phyloP scores from a whole-genome alignment of 2,888 invertebrate species.

The Microchrysa polita region DNA sequence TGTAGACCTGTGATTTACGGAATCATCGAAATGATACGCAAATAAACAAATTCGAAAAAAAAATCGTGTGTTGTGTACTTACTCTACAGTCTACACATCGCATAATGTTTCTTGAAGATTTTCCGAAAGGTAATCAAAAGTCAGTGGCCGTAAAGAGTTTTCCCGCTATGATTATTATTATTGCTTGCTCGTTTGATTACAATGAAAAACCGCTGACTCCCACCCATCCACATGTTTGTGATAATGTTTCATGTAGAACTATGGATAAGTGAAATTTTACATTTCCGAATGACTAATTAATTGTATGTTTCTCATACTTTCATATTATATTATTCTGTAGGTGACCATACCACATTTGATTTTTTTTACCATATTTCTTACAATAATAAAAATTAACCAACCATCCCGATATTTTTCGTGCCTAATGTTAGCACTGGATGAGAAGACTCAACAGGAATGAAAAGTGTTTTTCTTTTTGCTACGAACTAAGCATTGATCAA shows the following conservation, averaged over 20 bases:
- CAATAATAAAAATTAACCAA: not conserved
- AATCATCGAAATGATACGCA: not conserved
- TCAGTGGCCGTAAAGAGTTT: constrained; percentile 19
- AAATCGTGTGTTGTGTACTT: too few species aligned
- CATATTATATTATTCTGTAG: not conserved
- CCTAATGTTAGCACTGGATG: not conserved
- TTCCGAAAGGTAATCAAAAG: constrained; percentile 9
- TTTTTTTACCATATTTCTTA: too few species aligned
- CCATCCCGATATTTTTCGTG: not conserved
- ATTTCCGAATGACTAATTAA: too few species aligned
- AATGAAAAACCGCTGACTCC: constrained; percentile 26
- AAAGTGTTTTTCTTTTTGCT: too few species aligned
- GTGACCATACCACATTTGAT: too few species aligned
- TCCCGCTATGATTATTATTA: constrained; percentile 15
- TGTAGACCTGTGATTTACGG: not conserved
- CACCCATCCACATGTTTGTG: constrained; percentile 11
- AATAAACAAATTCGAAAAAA: not conserved
- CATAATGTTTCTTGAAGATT: constrained; percentile 14
- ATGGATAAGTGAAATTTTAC: not conserved
- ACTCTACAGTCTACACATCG: not conserved
- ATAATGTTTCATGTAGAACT: not conserved
- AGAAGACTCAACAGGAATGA: too few species aligned
- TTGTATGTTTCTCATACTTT: not conserved
- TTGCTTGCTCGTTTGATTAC: not conserved
- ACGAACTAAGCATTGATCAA: too few species aligned